Evolutionary conservation across 2,888 invertebrate genomes (phyloP).

Genomic region (Lutraria lutraria): DNA sequence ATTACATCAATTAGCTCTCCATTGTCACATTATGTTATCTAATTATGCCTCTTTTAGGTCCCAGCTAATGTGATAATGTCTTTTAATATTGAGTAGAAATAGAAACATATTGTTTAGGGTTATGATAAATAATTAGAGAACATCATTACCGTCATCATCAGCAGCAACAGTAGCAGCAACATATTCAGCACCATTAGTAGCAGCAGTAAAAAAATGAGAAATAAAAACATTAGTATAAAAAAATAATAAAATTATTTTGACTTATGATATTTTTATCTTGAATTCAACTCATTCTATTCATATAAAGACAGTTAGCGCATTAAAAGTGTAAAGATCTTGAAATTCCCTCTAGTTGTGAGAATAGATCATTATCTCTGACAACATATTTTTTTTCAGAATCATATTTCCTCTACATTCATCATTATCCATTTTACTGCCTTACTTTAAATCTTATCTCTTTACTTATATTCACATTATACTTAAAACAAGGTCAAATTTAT

Average conservation of each 20-base stretch:
- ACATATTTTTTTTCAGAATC: background rate
- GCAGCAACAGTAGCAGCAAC: too few relatives aligned
- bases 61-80: too few relatives aligned
- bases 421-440: background rate
- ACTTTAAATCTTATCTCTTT: conserved; percentile 1
- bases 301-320: background rate
- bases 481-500: conserved; percentile 1
- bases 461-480: conserved; percentile 3
- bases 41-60: too few relatives aligned
- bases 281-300: background rate
- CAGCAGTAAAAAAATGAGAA: too few relatives aligned
- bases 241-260: background rate
- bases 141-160: too few relatives aligned
- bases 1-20: too few relatives aligned
- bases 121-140: too few relatives aligned
- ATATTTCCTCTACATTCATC: background rate
- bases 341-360: background rate
- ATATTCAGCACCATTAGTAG: too few relatives aligned
- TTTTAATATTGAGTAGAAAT: too few relatives aligned
- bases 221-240: too few relatives aligned
- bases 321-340: background rate
- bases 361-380: background rate
- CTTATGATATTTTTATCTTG: background rate
- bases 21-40: too few relatives aligned
- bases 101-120: too few relatives aligned